Evolutionary conservation across 2,888 invertebrate genomes (phyloP).

Genomic region (Carcina quercana): DNA sequence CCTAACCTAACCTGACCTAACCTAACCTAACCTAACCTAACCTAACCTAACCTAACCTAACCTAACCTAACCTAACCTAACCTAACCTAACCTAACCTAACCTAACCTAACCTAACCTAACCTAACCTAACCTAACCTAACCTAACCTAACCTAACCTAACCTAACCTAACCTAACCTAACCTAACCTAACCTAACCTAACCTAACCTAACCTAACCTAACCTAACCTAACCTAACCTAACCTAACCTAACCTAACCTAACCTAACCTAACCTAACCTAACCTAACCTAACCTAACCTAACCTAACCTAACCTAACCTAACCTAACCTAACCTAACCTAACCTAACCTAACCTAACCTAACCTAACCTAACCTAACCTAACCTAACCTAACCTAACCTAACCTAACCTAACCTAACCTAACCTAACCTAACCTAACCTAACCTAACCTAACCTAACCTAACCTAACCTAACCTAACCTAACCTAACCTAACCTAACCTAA

Average conservation of each 20-base stretch:
- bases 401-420: conserved; percentile 12
- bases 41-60: conserved; percentile 13
- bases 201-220: conserved; percentile 12
- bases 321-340: conserved; percentile 10
- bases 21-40: conserved; percentile 10
- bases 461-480: conserved; percentile 9
- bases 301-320: conserved; percentile 18
- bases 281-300: conserved; percentile 18
- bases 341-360: not conserved
- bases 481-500: conserved; percentile 14
- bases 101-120: conserved; percentile 17
- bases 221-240: conserved; percentile 13
- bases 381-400: conserved; percentile 13
- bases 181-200: conserved; percentile 13
- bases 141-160: conserved; percentile 10
- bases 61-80: conserved; percentile 5
- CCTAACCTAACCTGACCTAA: conserved; percentile 13
- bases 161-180: conserved; percentile 12
- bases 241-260: conserved; percentile 15
- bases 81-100: conserved; percentile 11
- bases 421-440: conserved; percentile 16
- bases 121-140: conserved; percentile 15
- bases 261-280: conserved; percentile 16
- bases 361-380: conserved; percentile 8
- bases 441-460: conserved; percentile 13